Percentiles rank a stretch among this genome's conserved stretches.
phyloP scores from a whole-genome alignment of 2,113 vertebrate species.

The Gobio gobio region DNA sequence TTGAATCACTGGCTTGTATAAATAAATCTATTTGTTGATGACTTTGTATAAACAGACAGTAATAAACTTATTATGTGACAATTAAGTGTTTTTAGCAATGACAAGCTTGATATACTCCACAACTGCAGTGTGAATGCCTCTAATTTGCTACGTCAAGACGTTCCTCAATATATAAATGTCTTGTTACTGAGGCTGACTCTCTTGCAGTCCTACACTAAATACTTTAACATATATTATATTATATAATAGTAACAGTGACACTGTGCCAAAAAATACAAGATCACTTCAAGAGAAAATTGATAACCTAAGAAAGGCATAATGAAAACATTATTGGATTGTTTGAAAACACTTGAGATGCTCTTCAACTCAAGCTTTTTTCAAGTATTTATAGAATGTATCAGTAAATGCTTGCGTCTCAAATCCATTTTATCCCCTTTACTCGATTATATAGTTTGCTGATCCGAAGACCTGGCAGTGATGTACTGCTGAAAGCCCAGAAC shows the following conservation, averaged over 20 bases:
- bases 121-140: constrained; percentile 33
- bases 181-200: constrained; percentile 18
- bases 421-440: constrained; percentile 54
- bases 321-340: constrained; percentile 31
- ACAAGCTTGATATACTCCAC: constrained; percentile 34
- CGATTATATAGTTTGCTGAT: constrained; percentile 51
- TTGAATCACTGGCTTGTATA: not conserved
- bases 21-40: constrained; percentile 22
- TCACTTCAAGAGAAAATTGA: not conserved
- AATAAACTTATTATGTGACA: constrained; percentile 27
- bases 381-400: constrained; percentile 15
- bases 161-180: constrained; percentile 22
- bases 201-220: not conserved
- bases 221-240: not conserved
- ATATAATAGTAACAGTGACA: not conserved
- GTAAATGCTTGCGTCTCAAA: constrained; percentile 34
- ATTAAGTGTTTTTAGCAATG: constrained; percentile 8
- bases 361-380: constrained; percentile 36
- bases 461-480: constrained; percentile 30
- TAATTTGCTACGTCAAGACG: constrained; percentile 28
- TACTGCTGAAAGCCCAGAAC: constrained; percentile 49
- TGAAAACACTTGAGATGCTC: constrained; percentile 32
- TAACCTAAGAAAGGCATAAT: constrained; percentile 1
- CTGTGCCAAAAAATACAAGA: not conserved
- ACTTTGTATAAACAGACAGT: constrained; percentile 31